Base-by-base conservation (phyloP, 2,113 vertebrate species). In the Oceanodroma tethys region DNA sequence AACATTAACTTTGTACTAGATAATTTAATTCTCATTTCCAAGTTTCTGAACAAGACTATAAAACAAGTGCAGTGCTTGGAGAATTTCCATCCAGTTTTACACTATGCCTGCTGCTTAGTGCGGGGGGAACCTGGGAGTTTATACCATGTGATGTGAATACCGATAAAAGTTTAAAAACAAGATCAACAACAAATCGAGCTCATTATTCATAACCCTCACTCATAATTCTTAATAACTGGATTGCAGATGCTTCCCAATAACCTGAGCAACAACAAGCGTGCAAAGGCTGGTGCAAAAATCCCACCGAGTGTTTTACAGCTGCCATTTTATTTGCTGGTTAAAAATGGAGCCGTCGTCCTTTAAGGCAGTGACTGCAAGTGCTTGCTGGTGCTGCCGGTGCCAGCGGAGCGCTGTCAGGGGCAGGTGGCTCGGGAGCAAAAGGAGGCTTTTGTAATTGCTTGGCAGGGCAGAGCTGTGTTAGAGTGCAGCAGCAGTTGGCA, bases 371-470 rank as follows among this genome's bases (percentile, higher is more conserved):
- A 27, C 50, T 94, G 82, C 74, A 38, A 84, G 48, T 36, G 40
- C 53, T 86, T 29, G 48, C 74, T 70, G 53, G 50, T 88, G 88
- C 75, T 27, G 48, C 42, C 43, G 72, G 88, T 95, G 96, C 94
- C 95, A 95, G 75, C 2, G 70, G 15, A 56, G 60, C 6, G 4
- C 87, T 93, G 92, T 60, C 95, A 95, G 95, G 90, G 93, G 93
- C 97, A 97, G 97, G 97, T 97, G 95, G 95, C 96, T 93, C 2
- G 1, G 87, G 89, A 95, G 94, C 62, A 76, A 80, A 93, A 95
- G 89, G 92, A 92, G 89, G 58, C 85, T 95, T 97, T 96, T 96
- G 94, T 97, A 95, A 96, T 97, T 97, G 96, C 96, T 91, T 98
- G 97, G 96, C 97, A 94, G 86, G 91, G 92, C 94, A 95, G 86